Evolutionary conservation across 2,113 vertebrate genomes (phyloP), one percentile per base, ranked within the genome.

Genomic region (Aramus guarauna): DNA sequence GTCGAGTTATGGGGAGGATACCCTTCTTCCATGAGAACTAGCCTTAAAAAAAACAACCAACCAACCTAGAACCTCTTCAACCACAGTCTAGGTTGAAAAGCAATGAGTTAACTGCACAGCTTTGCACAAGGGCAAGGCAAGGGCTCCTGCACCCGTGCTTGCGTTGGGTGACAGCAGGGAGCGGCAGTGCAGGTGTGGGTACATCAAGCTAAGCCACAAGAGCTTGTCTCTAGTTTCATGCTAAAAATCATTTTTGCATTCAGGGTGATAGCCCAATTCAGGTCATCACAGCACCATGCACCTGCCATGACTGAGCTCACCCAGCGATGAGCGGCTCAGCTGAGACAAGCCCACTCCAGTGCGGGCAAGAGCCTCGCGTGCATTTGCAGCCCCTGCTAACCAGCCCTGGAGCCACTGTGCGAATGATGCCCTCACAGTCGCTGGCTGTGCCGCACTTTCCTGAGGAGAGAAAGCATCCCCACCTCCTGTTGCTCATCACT

Each of bases 171-270:
- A 19, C 20, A 60, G 62, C 24, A 66, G 50, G 18, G 21, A 58
- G n/a, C 2, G 5, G 29, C 77, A 45, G 16, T 2, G 12, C 6
- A 6, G 17, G 39, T 1, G 1, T 12, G 36, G 23, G 15, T 26
- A 11, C 63, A 53, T 55, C 15, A 77, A 37, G 32, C 29, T 77
- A 72, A 84, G 60, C 37, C 34, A 63, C 26, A 34, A 12, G 2
- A 66, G 21, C 12, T 58, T 16, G 2, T 59, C 36, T 23, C 26
- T 29, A n/a, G 21, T n/a, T 32, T 66, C 3, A 16, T 37, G 67
- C 88, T 79, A 15, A 45, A 18, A 67, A 12, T 1, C 1, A 0
- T 10, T 90, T 92, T 39, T 64, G 34, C 32, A 41, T 36, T 43
- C 41, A 60, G 15, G 24, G 19, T 52, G 11, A 81, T 22, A 16